Conservation (phyloP, 2,797 vertebrate genomes). For the Tokudaia tokunoshimensis region DNA sequence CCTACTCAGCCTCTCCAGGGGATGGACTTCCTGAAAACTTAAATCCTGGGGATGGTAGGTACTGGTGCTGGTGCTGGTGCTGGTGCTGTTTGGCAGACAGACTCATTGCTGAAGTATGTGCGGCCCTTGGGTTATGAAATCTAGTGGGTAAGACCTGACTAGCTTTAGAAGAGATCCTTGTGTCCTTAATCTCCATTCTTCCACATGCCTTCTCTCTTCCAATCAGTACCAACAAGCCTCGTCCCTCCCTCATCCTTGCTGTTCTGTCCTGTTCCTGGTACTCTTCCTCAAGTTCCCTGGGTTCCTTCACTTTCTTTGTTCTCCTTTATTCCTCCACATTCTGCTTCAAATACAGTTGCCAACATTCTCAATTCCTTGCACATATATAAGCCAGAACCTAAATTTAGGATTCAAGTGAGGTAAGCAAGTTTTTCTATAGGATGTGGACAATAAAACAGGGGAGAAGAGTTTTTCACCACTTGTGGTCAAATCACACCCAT, state of each 20-base stretch:
- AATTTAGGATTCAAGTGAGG: not conserved
- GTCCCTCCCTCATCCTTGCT: not conserved
- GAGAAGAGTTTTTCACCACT: too few species aligned
- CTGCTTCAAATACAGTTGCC: not conserved
- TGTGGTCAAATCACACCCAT: not conserved
- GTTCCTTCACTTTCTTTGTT: too few species aligned
- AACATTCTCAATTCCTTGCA: not conserved
- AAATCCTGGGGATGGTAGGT: not conserved
- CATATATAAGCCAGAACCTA: not conserved
- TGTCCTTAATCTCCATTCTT: not conserved
- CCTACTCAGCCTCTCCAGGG: not conserved
- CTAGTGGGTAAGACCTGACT: not conserved
- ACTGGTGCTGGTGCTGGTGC: too few species aligned
- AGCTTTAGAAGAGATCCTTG: not conserved
- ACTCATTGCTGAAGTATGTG: not conserved
- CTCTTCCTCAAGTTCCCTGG: not conserved
- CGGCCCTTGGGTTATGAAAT: not conserved
- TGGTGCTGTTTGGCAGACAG: not conserved
- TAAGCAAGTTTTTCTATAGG: not conserved
- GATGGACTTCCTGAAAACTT: not conserved
- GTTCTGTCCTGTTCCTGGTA: not conserved
- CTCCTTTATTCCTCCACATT: too few species aligned
- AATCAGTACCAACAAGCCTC: not conserved
- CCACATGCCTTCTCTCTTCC: not conserved
- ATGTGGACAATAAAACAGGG: not conserved